Evolutionary conservation across 2,797 vertebrate species (phyloP).

Genomic region (Anguilla megastoma): DNA sequence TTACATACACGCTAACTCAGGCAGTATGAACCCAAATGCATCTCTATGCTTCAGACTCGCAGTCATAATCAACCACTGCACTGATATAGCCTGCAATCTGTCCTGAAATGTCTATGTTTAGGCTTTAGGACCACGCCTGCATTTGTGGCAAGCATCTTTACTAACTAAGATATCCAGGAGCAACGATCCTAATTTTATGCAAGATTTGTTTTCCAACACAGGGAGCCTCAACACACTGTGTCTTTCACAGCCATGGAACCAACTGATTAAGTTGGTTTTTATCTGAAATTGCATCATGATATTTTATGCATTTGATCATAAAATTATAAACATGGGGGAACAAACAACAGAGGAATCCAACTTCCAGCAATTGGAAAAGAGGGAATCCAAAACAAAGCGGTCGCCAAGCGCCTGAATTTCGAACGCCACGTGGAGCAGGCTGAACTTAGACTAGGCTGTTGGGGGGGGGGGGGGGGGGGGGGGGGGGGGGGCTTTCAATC

Average conservation of each 20-base stretch:
- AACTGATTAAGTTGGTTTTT: not conserved
- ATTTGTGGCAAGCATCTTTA: not conserved
- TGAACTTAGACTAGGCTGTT: not conserved
- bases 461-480: not conserved
- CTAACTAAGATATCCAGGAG: not conserved
- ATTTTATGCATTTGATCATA: conserved; percentile 14
- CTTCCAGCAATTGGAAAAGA: not conserved
- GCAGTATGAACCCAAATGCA: not conserved
- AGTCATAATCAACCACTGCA: not conserved
- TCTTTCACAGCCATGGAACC: not conserved
- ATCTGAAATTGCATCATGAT: not conserved
- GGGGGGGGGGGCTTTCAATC: too few relatives aligned
- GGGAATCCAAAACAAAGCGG: not conserved
- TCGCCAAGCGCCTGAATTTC: not conserved
- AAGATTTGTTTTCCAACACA: conserved; percentile 9
- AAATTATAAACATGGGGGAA: not conserved
- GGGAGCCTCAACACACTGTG: not conserved
- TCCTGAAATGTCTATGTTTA: not conserved
- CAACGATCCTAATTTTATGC: not conserved
- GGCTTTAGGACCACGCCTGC: not conserved
- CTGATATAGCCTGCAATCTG: not conserved
- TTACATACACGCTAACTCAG: not conserved
- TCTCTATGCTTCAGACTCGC: not conserved
- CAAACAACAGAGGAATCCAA: not conserved
- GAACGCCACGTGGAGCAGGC: not conserved